Evolutionary conservation across 2,797 vertebrate genomes (phyloP).

Genomic region (Schizothorax lantsangensis): DNA sequence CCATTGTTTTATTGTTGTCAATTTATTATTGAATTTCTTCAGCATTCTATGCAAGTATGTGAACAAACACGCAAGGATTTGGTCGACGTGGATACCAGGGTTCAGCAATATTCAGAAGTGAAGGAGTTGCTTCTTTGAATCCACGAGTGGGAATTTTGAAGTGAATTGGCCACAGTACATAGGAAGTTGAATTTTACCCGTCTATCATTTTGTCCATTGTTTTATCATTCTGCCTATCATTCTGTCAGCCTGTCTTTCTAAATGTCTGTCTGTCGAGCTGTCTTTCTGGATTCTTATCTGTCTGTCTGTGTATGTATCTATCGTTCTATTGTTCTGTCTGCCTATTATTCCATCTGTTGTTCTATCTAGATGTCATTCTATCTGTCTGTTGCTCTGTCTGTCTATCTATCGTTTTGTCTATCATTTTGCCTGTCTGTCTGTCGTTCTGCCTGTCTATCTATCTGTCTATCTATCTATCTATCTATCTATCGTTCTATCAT

Average conservation of each 20-base stretch:
- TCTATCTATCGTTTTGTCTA: neutral
- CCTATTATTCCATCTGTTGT: neutral
- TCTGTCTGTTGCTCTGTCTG: neutral
- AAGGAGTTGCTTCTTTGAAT: neutral
- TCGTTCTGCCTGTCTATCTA: neutral
- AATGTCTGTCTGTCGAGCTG: too few species aligned
- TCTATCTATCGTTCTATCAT: neutral
- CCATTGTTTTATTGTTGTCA: constrained; percentile 1
- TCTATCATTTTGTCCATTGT: too few species aligned
- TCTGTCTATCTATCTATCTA: neutral
- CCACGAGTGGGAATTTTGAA: neutral
- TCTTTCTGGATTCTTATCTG: too few species aligned
- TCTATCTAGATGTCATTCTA: neutral
- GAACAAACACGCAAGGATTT: neutral
- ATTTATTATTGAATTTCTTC: neutral
- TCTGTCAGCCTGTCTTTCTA: too few species aligned
- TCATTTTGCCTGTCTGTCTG: neutral
- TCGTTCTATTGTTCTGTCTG: neutral
- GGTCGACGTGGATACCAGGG: neutral
- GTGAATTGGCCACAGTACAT: neutral
- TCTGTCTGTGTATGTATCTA: neutral
- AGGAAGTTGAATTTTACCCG: neutral
- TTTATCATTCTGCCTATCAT: too few species aligned
- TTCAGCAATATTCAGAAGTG: neutral
- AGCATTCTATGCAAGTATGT: neutral